Conservation (phyloP, 1,140 invertebrate genomes). For the Drosophila murphyi region DNA sequence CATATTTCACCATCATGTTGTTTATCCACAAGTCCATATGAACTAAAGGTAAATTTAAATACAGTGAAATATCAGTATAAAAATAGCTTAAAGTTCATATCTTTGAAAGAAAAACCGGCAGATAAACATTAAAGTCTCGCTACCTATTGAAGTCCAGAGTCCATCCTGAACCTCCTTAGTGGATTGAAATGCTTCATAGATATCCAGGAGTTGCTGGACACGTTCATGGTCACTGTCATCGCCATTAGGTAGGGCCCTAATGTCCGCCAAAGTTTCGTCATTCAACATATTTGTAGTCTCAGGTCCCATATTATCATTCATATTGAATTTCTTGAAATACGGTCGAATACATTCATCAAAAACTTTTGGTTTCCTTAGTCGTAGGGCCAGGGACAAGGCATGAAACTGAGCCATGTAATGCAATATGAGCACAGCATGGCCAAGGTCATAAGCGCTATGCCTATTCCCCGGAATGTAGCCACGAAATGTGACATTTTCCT, state of each 20-base stretch:
- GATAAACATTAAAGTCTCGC: not conserved
- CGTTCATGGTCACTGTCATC: conserved; percentile 46
- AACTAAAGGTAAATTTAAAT: conserved; percentile 58
- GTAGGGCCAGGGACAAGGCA: conserved; percentile 86
- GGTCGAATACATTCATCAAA: conserved; percentile 85
- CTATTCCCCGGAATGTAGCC: conserved; percentile 86
- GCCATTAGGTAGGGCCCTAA: conserved; percentile 28
- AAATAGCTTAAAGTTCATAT: not conserved
- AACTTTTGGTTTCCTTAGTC: conserved; percentile 85
- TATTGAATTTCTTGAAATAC: conserved; percentile 74
- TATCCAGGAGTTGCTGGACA: conserved; percentile 41
- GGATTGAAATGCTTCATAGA: conserved; percentile 43
- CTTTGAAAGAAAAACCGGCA: not conserved
- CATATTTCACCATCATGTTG: conserved; percentile 86
- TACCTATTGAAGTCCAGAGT: conserved; percentile 77
- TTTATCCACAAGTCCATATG: conserved; percentile 88
- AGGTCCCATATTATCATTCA: conserved; percentile 55
- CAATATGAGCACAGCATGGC: conserved; percentile 85
- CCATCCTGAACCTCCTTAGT: conserved; percentile 50
- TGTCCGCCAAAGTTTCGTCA: conserved; percentile 44
- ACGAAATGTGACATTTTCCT: conserved; percentile 86
- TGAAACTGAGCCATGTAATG: conserved; percentile 86
- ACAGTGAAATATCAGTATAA: not conserved
- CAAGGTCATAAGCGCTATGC: conserved; percentile 85
- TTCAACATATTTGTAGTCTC: conserved; percentile 31